Conservation (phyloP, 2,113 vertebrate species). For the Phainopepla nitens region DNA sequence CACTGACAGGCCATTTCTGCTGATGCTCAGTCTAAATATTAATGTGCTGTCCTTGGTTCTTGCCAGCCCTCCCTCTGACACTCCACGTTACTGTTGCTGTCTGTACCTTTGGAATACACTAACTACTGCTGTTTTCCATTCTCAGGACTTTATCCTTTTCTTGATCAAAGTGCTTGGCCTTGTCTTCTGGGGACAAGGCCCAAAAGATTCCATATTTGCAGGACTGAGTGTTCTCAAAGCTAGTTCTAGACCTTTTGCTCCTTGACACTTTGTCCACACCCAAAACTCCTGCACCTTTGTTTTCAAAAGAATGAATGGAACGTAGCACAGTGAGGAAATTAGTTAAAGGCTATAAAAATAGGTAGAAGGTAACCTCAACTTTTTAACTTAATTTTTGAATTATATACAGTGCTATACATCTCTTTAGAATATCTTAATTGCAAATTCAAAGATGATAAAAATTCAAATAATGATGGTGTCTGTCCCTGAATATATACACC, state of each 20-base stretch:
- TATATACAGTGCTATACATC: no score
- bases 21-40: conserved; percentile 7
- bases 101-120: not conserved
- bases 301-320: not conserved
- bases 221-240: not conserved
- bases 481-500: not conserved
- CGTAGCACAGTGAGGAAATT: not conserved
- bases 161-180: not conserved
- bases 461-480: not conserved
- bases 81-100: not conserved
- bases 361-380: not conserved
- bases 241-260: not conserved
- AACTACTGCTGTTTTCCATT: not conserved
- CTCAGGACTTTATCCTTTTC: not conserved
- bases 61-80: not conserved
- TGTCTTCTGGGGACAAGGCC: not conserved
- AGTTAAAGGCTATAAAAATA: not conserved
- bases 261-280: not conserved
- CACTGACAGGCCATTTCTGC: conserved; percentile 3
- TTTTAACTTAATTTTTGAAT: not conserved
- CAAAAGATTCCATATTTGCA: not conserved
- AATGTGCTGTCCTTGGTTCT: not conserved
- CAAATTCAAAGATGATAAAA: not conserved
- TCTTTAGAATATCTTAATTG: not conserved
- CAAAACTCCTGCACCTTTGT: not conserved